Conservation (phyloP, 2,797 vertebrate genomes). For the Sebastes vulpes region DNA sequence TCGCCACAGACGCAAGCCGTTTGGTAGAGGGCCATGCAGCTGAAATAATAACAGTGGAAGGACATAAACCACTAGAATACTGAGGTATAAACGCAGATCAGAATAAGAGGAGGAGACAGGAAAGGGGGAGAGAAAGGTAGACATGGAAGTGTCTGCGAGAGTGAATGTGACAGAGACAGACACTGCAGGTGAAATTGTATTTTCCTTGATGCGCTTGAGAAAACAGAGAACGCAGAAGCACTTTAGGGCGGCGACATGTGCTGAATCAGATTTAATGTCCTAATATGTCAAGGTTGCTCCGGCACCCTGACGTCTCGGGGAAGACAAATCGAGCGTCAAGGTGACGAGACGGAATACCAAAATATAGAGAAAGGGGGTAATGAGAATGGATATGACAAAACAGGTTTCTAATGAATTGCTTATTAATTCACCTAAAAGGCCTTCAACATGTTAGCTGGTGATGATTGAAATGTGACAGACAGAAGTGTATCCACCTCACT, state of each 20-base stretch:
- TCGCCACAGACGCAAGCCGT: background rate
- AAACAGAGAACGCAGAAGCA: slow-evolving; percentile 69
- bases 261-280: slow-evolving; percentile 81
- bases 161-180: slow-evolving; percentile 65
- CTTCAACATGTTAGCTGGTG: background rate
- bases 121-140: slow-evolving; percentile 10
- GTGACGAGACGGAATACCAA: slow-evolving; percentile 20
- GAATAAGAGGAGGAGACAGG: background rate
- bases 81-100: background rate
- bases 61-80: background rate
- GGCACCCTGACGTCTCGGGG: slow-evolving; percentile 21
- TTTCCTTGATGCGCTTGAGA: slow-evolving; percentile 68
- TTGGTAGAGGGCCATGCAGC: background rate
- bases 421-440: background rate
- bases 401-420: background rate
- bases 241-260: slow-evolving; percentile 65
- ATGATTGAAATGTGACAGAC: background rate
- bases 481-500: background rate
- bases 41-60: slow-evolving; percentile 19
- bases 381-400: background rate
- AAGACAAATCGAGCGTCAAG: slow-evolving; percentile 54
- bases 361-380: background rate
- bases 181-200: slow-evolving; percentile 60
- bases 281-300: slow-evolving; percentile 75
- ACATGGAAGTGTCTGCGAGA: slow-evolving; percentile 21